A percentile compares a stretch with the other conserved stretches of the same genome.
Evolutionary conservation across 2,888 invertebrate genomes (phyloP).

Genomic region (Bellardia bayeri): DNA sequence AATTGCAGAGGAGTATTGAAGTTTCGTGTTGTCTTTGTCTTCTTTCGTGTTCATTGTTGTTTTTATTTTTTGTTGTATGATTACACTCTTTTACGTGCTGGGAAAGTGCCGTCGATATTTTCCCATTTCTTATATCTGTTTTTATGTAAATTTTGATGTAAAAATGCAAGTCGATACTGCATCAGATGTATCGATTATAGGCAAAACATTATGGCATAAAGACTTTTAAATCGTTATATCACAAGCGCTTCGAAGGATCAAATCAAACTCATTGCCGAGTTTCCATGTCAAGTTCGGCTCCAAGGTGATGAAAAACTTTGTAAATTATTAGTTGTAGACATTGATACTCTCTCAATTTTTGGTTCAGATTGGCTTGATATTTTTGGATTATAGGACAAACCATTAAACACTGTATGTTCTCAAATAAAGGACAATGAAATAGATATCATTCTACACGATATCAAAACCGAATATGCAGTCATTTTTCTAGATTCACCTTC

Average conservation of each 20-base stretch:
- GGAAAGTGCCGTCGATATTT: too few species aligned
- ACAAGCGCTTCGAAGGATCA: constrained; percentile 25
- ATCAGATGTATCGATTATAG: constrained; percentile 40
- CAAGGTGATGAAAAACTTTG: constrained; percentile 19
- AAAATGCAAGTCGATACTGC: constrained; percentile 46
- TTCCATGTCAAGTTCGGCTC: constrained; percentile 11
- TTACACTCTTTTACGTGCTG: too few species aligned
- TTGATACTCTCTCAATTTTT: constrained; percentile 27
- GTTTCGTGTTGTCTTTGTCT: too few species aligned
- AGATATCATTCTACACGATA: too few species aligned
- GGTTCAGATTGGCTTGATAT: constrained; percentile 13
- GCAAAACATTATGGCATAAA: constrained; percentile 21
- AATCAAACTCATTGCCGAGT: constrained; percentile 32
- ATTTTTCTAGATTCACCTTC: too few species aligned
- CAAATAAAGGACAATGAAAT: constrained; percentile 8
- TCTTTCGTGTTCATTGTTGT: too few species aligned
- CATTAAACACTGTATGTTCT: constrained; percentile 26
- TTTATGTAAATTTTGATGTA: constrained; percentile 18
- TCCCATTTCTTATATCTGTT: too few species aligned
- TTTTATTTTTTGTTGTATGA: too few species aligned
- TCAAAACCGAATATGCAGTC: too few species aligned
- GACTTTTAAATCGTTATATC: constrained; percentile 9
- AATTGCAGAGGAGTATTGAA: too few species aligned
- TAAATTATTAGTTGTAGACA: constrained; percentile 19
- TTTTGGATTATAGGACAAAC: constrained; percentile 42